Percentiles rank a stretch among this genome's conserved stretches.
Evolutionary conservation across 2,113 vertebrate genomes (phyloP).

Genomic region (Nothobranchius furzeri): DNA sequence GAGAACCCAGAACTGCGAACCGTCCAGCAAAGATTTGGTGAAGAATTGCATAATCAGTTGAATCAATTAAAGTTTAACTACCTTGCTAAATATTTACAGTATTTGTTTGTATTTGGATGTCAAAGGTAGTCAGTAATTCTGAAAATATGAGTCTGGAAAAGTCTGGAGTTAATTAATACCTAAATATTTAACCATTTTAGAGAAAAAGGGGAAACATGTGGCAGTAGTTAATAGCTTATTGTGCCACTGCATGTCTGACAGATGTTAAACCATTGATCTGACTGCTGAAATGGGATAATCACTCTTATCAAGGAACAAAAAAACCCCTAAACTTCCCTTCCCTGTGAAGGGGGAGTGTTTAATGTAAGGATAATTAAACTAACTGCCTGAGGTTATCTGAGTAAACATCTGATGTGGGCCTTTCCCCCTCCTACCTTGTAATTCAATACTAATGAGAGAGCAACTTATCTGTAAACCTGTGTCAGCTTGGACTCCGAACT

Average conservation of each 20-base stretch:
- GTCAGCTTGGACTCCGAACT: not conserved
- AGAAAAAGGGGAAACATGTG: constrained; percentile 8
- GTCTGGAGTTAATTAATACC: not conserved
- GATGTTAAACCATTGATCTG: constrained; percentile 16
- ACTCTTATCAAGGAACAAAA: constrained; percentile 1
- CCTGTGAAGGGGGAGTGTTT: constrained; percentile 11
- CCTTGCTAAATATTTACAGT: not conserved
- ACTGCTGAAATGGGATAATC: constrained; percentile 9
- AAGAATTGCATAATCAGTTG: no score
- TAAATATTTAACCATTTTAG: not conserved
- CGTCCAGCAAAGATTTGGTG: no score
- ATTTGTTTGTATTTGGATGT: not conserved
- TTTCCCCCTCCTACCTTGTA: not conserved
- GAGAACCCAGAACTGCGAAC: no score
- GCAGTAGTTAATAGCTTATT: constrained; percentile 30
- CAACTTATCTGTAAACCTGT: constrained; percentile 8
- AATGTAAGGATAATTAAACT: constrained; percentile 15
- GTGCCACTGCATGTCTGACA: constrained; percentile 34
- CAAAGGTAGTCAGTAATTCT: not conserved
- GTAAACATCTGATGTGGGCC: not conserved
- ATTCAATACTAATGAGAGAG: not conserved
- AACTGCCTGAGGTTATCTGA: constrained; percentile 14
- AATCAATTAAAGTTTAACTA: no score
- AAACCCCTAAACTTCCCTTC: constrained; percentile 4
- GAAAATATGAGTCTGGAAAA: not conserved